Evolutionary conservation across 2,888 invertebrate genomes (phyloP).

Genomic region (Xestia ashworthii): DNA sequence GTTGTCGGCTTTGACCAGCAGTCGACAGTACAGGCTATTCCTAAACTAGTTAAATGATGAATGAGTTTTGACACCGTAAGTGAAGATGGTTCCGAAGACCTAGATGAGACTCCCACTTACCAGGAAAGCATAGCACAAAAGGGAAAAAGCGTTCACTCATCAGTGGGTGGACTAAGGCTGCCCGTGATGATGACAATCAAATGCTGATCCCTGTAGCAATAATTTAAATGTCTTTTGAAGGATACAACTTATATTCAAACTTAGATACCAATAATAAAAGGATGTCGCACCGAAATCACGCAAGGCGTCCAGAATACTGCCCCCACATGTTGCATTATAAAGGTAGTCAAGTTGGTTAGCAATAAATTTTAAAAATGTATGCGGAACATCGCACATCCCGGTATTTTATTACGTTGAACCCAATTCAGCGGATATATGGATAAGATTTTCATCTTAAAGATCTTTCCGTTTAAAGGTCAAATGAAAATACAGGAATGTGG

Average conservation of each 20-base stretch:
- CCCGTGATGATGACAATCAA: not conserved
- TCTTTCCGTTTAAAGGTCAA: slow-evolving; percentile 34
- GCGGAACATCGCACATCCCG: slow-evolving; percentile 57
- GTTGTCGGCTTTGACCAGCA: too few species aligned
- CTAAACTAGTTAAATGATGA: too few species aligned
- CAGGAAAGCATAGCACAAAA: not conserved
- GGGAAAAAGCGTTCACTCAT: not conserved
- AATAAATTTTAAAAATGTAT: slow-evolving; percentile 80
- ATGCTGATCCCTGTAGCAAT: not conserved
- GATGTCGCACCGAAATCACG: slow-evolving; percentile 36
- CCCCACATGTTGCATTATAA: slow-evolving; percentile 65
- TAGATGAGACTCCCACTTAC: not conserved
- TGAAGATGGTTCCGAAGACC: not conserved
- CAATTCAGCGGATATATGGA: slow-evolving; percentile 49
- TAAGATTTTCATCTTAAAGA: slow-evolving; percentile 54
- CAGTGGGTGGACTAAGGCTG: not conserved
- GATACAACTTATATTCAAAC: not conserved
- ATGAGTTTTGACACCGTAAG: not conserved
- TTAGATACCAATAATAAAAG: not conserved
- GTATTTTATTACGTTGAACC: slow-evolving; percentile 63
- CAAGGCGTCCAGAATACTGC: slow-evolving; percentile 41
- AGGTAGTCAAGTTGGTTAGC: slow-evolving; percentile 69
- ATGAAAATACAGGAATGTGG: slow-evolving; percentile 1
- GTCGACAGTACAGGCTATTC: not conserved
- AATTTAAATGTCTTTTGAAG: not conserved